Conservation (phyloP, 2,888 invertebrate species). For the Pammene fasciana region DNA sequence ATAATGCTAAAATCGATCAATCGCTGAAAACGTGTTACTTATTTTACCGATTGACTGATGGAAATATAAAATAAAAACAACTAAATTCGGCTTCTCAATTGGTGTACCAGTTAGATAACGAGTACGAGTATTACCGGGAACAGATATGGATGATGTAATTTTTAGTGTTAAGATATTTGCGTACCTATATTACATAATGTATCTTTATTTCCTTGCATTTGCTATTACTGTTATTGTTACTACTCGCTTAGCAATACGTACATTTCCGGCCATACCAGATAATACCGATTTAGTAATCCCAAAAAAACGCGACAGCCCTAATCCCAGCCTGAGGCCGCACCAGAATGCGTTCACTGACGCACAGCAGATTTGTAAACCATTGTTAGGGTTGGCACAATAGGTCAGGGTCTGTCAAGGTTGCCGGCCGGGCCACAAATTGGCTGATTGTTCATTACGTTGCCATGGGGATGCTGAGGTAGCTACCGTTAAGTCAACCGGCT, state of each 20-base stretch:
- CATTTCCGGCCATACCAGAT: not conserved
- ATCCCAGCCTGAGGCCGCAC: constrained; percentile 44
- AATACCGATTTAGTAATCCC: not conserved
- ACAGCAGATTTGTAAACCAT: constrained; percentile 52
- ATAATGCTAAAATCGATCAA: too few species aligned
- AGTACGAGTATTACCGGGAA: not conserved
- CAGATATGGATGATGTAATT: too few species aligned
- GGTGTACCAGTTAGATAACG: too few species aligned
- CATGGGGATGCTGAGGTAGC: constrained; percentile 25
- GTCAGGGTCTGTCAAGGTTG: constrained; percentile 43
- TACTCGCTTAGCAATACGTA: not conserved
- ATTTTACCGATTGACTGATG: too few species aligned
- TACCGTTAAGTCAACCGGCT: too few species aligned
- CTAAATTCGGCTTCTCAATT: too few species aligned
- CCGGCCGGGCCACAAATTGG: constrained; percentile 20
- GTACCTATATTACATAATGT: too few species aligned
- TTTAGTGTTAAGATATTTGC: too few species aligned
- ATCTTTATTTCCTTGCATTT: too few species aligned
- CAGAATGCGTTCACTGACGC: constrained; percentile 53
- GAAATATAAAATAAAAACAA: too few species aligned
- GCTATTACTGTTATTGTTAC: not conserved
- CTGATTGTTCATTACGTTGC: constrained; percentile 30
- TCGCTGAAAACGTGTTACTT: too few species aligned
- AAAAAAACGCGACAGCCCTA: constrained; percentile 28
- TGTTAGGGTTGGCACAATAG: constrained; percentile 41